Percentiles rank a stretch among this genome's conserved stretches.
Evolutionary conservation across 2,113 vertebrate genomes (phyloP).

Genomic region (Prionailurus viverrinus): DNA sequence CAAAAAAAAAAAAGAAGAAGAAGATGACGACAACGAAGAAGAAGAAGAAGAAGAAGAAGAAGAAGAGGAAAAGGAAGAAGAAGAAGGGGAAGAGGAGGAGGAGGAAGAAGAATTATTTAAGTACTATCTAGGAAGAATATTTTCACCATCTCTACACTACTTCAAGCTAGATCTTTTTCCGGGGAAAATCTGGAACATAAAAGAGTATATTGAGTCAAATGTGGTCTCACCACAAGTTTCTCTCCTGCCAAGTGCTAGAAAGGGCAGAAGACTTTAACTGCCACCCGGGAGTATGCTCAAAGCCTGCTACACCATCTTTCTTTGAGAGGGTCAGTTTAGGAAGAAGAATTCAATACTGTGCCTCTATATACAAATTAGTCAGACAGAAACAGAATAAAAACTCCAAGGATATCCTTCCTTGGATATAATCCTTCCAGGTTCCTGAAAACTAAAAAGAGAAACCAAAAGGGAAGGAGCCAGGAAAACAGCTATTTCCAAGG

Average conservation of each 20-base stretch:
- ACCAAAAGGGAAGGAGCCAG: neutral
- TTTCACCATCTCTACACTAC: neutral
- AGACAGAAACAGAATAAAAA: neutral
- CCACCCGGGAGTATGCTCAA: too few species aligned
- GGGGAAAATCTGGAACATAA: neutral
- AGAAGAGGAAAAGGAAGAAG: too few species aligned
- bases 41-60: neutral
- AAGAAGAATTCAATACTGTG: neutral
- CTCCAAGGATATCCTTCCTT: neutral
- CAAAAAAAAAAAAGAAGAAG: neutral
- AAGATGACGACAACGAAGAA: neutral
- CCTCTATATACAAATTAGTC: neutral
- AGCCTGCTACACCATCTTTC: too few species aligned
- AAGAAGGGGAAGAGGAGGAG: neutral
- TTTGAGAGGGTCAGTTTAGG: neutral
- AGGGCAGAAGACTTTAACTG: neutral
- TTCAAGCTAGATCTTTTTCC: neutral
- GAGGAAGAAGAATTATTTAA: neutral
- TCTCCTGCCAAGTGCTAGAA: neutral
- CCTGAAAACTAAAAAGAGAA: conserved; percentile 20
- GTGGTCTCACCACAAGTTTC: neutral
- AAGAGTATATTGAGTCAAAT: neutral
- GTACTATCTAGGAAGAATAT: neutral
- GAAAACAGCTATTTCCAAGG: neutral
- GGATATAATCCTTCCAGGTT: neutral